Evolutionary conservation across 2,113 vertebrate genomes (phyloP), one percentile per base, ranked within the genome.

Genomic region (Potamarius usumacintae): DNA sequence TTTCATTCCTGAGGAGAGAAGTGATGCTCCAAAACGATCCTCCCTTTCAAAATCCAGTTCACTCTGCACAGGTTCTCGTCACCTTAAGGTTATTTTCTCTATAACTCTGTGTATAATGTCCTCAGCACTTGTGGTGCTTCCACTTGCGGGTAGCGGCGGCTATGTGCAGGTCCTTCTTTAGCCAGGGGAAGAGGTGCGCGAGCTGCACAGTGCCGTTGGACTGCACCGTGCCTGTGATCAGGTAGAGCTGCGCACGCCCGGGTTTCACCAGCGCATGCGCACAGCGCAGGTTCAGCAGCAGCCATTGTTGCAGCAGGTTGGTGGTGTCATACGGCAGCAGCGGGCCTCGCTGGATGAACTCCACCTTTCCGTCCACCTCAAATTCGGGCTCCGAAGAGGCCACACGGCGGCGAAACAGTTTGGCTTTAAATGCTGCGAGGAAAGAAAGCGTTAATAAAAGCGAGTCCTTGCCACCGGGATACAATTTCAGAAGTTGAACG

Each of bases 91-190:
- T 4, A 52, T 27, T 25, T 82, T 57, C 5, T 63, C 76, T 18
- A 11, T n/a, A 57, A 48, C 50, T 27, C 52, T 71, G 42, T 57
- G 7, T 15, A 3, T 22, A 58, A 53, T 65, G 67, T 34, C 69
- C 62, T 95, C 90, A 96, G 83, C 97, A 97, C 92, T 96, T 96
- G 90, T 97, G 95, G 50, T 96, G 95, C 86, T 95, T 97, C 97
- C 96, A 97, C 87, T 96, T 98, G 82, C 96, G 95, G 2, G 93
- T 94, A 50, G 96, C 96, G 25, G 94, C 30, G 0, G 94, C 91
- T 42, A 97, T 93, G 90, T 96, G 94, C 15, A 90, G 60, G 63
- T 97, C 96, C 72, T 93, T 97, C 86, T 93, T 97, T 86, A 97
- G 95, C 96, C 96, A 97, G 0, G 92, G 96, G 90, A 97, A 98